Conservation (phyloP, 2,113 vertebrate species). For the Oxygymnocypris stewartii region DNA sequence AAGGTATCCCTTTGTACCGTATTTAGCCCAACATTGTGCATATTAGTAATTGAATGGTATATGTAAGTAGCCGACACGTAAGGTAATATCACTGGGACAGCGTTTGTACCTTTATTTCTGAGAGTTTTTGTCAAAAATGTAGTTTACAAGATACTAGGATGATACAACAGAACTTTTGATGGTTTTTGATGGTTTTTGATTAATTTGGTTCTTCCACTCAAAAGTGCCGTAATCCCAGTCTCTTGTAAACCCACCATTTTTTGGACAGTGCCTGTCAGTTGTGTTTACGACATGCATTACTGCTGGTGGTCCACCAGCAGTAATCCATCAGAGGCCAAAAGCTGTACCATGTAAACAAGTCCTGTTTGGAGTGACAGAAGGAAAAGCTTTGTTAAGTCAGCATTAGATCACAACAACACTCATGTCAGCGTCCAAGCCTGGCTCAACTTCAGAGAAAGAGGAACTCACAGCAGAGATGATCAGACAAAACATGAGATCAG, state of each 20-base stretch:
- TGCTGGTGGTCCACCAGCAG: background rate
- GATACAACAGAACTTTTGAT: background rate
- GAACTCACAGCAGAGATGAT: background rate
- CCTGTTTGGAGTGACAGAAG: background rate
- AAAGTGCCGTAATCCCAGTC: background rate
- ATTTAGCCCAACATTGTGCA: too few species aligned
- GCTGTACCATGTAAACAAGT: background rate
- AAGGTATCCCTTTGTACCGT: too few species aligned
- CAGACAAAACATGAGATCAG: background rate
- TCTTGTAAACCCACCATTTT: background rate
- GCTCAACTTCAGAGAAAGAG: constrained; percentile 23
- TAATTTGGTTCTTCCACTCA: background rate
- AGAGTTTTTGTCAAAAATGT: background rate
- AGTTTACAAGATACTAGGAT: background rate
- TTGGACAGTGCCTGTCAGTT: background rate
- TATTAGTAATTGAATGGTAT: too few species aligned
- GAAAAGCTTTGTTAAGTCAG: background rate
- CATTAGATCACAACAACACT: constrained; percentile 1
- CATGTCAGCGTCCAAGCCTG: constrained; percentile 10
- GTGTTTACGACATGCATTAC: background rate
- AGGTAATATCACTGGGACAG: too few species aligned
- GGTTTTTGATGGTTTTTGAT: background rate
- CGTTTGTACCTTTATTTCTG: too few species aligned
- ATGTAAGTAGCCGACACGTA: too few species aligned
- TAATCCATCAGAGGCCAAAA: background rate